These are phyloP conservation scores for Synergus laeviventris DNA, from an alignment of 2,888 invertebrate genomes.

Conservation along the genomic window DNA sequence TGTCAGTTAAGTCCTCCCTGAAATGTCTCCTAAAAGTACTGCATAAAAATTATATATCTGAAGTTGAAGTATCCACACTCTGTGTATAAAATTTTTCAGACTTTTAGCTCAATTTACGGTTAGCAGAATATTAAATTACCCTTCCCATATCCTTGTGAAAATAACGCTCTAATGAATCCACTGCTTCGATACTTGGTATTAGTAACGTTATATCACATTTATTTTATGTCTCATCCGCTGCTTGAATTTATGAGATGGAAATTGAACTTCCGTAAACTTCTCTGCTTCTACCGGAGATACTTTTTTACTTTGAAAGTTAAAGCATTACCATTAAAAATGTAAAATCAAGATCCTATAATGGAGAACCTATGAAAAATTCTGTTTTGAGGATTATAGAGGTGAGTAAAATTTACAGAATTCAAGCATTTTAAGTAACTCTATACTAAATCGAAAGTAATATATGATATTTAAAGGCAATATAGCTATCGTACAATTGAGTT, in stretches of 20 bases:
- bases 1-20: neutral
- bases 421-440: neutral
- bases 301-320: neutral
- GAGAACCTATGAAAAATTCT: neutral
- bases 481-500: neutral
- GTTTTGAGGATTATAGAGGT: no score
- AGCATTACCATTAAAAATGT: neutral
- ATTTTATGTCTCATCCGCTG: no score
- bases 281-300: neutral
- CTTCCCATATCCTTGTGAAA: no score
- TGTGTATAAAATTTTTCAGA: neutral
- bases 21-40: neutral
- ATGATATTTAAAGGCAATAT: neutral
- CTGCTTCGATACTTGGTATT: no score
- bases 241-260: no score
- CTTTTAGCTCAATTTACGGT: neutral
- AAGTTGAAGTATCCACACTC: neutral
- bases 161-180: no score
- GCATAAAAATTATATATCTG: conserved; percentile 3
- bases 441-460: neutral
- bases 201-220: no score
- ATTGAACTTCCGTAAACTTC: no score
- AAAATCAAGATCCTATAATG: neutral
- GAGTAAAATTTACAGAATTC: neutral
- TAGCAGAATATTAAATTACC: neutral